Evolutionary conservation across 2,888 invertebrate genomes (phyloP).

Genomic region (Mythimna albipuncta): DNA sequence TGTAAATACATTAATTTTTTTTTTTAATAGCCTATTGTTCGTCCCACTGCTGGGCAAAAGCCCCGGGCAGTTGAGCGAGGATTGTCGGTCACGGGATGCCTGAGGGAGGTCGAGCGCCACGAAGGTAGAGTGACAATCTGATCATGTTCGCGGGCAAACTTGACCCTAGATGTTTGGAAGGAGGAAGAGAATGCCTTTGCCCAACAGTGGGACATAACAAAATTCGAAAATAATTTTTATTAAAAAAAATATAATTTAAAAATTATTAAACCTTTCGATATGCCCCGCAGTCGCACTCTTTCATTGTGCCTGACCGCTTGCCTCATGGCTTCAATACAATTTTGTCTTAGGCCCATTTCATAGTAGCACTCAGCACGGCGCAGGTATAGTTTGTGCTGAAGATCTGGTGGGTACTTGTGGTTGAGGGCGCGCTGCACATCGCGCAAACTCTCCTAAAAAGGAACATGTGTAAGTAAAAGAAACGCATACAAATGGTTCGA

Average conservation of each 20-base stretch:
- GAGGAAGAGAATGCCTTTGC: no score
- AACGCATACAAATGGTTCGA: neutral
- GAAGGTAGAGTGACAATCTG: no score
- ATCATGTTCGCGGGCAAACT: no score
- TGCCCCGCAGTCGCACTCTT: slow-evolving; percentile 24
- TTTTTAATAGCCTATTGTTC: no score
- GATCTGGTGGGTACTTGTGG: slow-evolving; percentile 91
- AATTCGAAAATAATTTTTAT: no score
- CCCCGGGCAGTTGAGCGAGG: no score
- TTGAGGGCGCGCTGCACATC: slow-evolving; percentile 92
- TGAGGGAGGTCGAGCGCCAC: no score
- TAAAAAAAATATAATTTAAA: neutral
- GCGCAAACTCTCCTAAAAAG: slow-evolving; percentile 90
- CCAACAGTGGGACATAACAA: no score
- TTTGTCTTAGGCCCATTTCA: slow-evolving; percentile 84
- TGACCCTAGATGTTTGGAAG: no score
- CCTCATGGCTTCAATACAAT: slow-evolving; percentile 77
- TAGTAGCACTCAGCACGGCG: slow-evolving; percentile 92
- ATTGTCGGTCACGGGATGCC: no score
- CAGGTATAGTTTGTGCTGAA: slow-evolving; percentile 92
- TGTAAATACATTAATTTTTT: no score
- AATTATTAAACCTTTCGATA: slow-evolving; percentile 30
- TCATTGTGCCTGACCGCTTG: slow-evolving; percentile 63
- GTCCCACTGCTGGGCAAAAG: no score
- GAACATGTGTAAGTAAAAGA: neutral